Conservation (phyloP, 2,888 invertebrate species). For the Microplitis deprimator region DNA sequence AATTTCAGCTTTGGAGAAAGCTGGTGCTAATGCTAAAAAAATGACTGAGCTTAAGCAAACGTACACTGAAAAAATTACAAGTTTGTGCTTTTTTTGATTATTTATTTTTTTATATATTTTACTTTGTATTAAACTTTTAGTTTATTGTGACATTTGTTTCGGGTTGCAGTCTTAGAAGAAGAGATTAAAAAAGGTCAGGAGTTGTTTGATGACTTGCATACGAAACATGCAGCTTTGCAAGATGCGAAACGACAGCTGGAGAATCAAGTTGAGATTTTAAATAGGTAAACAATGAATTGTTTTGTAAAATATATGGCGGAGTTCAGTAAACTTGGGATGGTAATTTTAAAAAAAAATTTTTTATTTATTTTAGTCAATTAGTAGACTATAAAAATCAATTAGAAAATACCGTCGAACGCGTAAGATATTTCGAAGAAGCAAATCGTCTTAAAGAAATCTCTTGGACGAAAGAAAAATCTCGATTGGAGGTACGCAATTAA, state of each 20-base stretch:
- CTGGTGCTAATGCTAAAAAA: slow-evolving; percentile 77
- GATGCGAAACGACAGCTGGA: slow-evolving; percentile 88
- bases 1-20: slow-evolving; percentile 78
- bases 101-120: slow-evolving; percentile 9
- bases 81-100: slow-evolving; percentile 72
- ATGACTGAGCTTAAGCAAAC: slow-evolving; percentile 80
- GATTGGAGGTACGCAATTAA: slow-evolving; percentile 43
- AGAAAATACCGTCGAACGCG: slow-evolving; percentile 76
- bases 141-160: slow-evolving; percentile 57
- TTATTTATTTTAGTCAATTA: slow-evolving; percentile 73
- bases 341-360: slow-evolving; percentile 35
- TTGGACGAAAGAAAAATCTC: slow-evolving; percentile 81
- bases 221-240: slow-evolving; percentile 86
- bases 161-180: slow-evolving; percentile 76
- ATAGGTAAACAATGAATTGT: slow-evolving; percentile 72
- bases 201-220: slow-evolving; percentile 85
- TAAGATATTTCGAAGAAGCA: slow-evolving; percentile 78
- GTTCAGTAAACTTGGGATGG: slow-evolving; percentile 14
- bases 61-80: slow-evolving; percentile 79
- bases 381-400: slow-evolving; percentile 77
- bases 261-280: slow-evolving; percentile 85
- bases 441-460: slow-evolving; percentile 78
- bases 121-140: slow-evolving; percentile 39
- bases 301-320: not conserved
- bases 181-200: slow-evolving; percentile 79